These are phyloP conservation scores for Melanaphis sacchari DNA, from an alignment of 1,140 invertebrate species.

Conservation along the genomic window DNA sequence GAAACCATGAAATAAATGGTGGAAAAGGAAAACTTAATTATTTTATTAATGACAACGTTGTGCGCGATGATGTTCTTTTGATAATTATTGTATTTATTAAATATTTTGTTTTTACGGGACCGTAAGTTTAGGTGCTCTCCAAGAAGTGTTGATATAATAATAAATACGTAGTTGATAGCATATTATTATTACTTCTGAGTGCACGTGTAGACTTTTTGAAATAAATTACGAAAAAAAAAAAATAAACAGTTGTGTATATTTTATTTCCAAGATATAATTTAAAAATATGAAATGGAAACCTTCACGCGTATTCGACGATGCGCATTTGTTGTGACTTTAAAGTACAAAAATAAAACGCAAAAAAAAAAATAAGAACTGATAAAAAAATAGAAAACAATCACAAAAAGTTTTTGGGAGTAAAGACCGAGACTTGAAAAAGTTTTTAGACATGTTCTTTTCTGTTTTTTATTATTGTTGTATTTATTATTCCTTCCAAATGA, in stretches of 20 bases:
- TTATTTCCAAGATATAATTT: neutral
- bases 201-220: neutral
- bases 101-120: neutral
- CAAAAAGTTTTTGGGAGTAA: constrained; percentile 35
- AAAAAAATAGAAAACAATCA: constrained; percentile 40
- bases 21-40: neutral
- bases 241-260: neutral
- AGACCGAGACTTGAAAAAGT: constrained; percentile 31
- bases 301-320: neutral
- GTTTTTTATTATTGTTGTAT: constrained; percentile 5
- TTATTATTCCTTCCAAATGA: constrained; percentile 20
- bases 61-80: too few relatives aligned
- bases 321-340: neutral
- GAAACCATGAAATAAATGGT: neutral
- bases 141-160: neutral
- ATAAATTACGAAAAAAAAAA: neutral
- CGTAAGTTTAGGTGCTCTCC: neutral
- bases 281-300: neutral
- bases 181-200: neutral
- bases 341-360: neutral
- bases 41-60: neutral
- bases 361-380: constrained; percentile 32
- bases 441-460: constrained; percentile 40
- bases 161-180: neutral
- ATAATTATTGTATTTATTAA: neutral